A percentile compares a stretch with the other conserved stretches of the same genome.
These are phyloP conservation scores for Branchipolynoe longqiensis DNA, from an alignment of 2,888 invertebrate species.

Conservation along the genomic window DNA sequence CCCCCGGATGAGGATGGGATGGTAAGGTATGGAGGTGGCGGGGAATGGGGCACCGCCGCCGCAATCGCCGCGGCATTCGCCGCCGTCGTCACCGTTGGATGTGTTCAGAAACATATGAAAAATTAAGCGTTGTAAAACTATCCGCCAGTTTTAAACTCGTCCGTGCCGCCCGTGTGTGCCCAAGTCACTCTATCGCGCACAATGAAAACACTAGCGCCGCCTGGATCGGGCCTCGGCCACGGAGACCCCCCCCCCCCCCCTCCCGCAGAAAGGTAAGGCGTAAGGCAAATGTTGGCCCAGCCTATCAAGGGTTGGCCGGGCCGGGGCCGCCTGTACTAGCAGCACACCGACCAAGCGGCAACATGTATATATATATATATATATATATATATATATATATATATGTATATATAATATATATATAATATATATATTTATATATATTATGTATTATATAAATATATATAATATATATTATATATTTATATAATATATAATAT, in stretches of 20 bases:
- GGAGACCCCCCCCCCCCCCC: background rate
- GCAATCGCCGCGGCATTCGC: background rate
- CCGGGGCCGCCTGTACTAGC: too few species aligned
- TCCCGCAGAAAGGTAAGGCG: slow-evolving; percentile 48
- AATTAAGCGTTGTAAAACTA: slow-evolving; percentile 53
- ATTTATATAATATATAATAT: too few species aligned
- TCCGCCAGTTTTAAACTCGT: slow-evolving; percentile 30
- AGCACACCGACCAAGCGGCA: too few species aligned
- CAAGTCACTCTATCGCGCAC: slow-evolving; percentile 32
- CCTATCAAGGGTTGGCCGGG: slow-evolving; percentile 8
- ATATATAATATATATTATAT: too few species aligned
- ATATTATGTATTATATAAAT: too few species aligned
- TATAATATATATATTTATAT: too few species aligned
- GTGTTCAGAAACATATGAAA: slow-evolving; percentile 58
- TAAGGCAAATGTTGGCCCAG: slow-evolving; percentile 44
- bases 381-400: too few species aligned
- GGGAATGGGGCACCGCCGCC: background rate
- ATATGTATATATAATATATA: too few species aligned
- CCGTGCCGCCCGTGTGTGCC: slow-evolving; percentile 14
- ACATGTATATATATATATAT: too few species aligned
- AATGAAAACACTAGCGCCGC: slow-evolving; percentile 43
- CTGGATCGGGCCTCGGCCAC: background rate
- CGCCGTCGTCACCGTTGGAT: background rate
- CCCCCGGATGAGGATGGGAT: background rate
- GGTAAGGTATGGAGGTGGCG: background rate